Conservation (phyloP, 2,113 vertebrate genomes). For the Nesogale talazaci region DNA sequence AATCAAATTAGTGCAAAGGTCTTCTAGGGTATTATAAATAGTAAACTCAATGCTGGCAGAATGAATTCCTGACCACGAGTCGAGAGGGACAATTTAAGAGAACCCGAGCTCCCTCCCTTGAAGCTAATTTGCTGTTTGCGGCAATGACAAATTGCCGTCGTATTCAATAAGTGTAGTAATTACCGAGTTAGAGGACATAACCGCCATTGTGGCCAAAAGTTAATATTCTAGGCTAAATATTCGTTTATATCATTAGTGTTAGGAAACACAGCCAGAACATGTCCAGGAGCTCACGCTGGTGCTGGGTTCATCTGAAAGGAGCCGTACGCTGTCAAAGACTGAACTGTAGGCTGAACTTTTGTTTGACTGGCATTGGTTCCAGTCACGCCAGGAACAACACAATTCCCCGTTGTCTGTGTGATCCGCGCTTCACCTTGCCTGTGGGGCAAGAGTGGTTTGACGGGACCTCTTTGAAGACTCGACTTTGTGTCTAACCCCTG, state of each 20-base stretch:
- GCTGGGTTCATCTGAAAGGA: neutral
- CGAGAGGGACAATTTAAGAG: slow-evolving; percentile 44
- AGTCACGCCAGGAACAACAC: neutral
- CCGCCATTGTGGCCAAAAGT: slow-evolving; percentile 33
- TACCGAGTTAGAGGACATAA: slow-evolving; percentile 41
- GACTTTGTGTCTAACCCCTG: neutral
- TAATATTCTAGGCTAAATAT: slow-evolving; percentile 24
- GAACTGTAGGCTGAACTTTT: neutral
- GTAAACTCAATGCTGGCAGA: neutral
- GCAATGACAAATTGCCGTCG: slow-evolving; percentile 13
- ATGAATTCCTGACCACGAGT: slow-evolving; percentile 9
- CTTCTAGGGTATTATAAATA: neutral
- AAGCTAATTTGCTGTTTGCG: slow-evolving; percentile 45
- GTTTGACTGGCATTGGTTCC: neutral
- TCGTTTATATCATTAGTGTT: slow-evolving; percentile 55
- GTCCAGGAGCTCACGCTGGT: slow-evolving; percentile 14
- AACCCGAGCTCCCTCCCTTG: neutral
- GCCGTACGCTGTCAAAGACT: neutral
- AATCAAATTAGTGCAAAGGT: neutral
- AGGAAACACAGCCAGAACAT: slow-evolving; percentile 53
- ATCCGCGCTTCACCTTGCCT: neutral
- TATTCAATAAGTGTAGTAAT: neutral
- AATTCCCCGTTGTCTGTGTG: neutral
- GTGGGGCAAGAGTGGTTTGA: neutral
- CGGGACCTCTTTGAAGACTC: slow-evolving; percentile 44